Percentiles rank a stretch among this genome's conserved stretches.
Evolutionary conservation across 2,888 invertebrate species (phyloP).

Genomic region (Dinocampus coccinellae): DNA sequence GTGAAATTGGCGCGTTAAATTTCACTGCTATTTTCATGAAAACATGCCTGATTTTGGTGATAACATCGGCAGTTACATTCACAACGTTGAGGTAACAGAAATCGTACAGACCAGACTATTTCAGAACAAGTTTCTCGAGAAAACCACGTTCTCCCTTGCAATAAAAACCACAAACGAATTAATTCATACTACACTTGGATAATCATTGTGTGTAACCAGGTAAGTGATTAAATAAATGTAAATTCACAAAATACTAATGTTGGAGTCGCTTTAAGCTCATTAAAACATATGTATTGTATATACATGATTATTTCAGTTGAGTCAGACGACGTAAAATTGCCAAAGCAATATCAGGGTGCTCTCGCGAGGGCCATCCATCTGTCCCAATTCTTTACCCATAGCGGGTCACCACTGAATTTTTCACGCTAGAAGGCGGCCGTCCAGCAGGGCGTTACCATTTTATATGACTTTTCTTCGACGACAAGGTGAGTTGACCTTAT

Average conservation of each 20-base stretch:
- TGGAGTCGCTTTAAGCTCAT: not conserved
- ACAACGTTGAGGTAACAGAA: slow-evolving; percentile 59
- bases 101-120: slow-evolving; percentile 53
- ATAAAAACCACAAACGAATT: not conserved
- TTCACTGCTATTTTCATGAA: slow-evolving; percentile 38
- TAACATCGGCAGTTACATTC: slow-evolving; percentile 53
- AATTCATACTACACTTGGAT: not conserved
- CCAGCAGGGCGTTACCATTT: slow-evolving; percentile 91
- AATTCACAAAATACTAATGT: not conserved
- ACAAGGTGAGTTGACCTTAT: slow-evolving; percentile 78
- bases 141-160: slow-evolving; percentile 24
- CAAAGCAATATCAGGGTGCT: slow-evolving; percentile 49
- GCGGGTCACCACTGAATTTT: slow-evolving; percentile 60
- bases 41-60: slow-evolving; percentile 23
- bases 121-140: slow-evolving; percentile 12
- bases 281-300: not conserved
- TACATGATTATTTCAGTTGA: slow-evolving; percentile 12
- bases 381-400: slow-evolving; percentile 52
- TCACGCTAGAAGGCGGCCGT: slow-evolving; percentile 73
- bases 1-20: slow-evolving; percentile 35
- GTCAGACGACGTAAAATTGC: slow-evolving; percentile 17
- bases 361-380: slow-evolving; percentile 64
- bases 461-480: slow-evolving; percentile 97
- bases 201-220: slow-evolving; percentile 10
- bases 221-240: slow-evolving; percentile 24